Evolutionary conservation across 2,888 invertebrate species (phyloP), one percentile per base, ranked within the genome.

Genomic region (Trichacis sp.): DNA sequence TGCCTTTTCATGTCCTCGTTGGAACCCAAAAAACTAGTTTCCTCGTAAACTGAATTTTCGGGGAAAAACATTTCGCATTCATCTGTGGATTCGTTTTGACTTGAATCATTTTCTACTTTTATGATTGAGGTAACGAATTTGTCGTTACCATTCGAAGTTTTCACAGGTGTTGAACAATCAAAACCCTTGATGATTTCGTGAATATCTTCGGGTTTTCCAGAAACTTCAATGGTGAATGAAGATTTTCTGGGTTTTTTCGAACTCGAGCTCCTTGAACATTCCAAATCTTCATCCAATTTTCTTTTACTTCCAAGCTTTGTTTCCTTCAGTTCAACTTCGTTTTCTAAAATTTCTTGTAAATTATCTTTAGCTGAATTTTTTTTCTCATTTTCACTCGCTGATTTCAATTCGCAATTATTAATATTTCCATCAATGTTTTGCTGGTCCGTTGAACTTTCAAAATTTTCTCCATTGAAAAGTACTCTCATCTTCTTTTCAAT

Each of bases 121-220:
- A 80, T 73, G 0, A 79, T 53, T 9, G 79, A 78, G 1, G 78
- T 78, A 8, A 80, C 58, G 12, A 73, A 60, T 36, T 60, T 30
- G 19, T 54, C 53, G 36, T 62, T 59, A 40, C 15, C n/a, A 40
- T 38, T 42, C 52, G 8, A 64, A 57, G 18, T 29, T 14, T 67
- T 62, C n/a, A 29, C 20, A 12, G 54, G 47, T 12, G 38, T 54
- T 50, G 69, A 69, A 1, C 65, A 47, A 19, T 70, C 70, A 8
- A 82, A 67, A 54, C 77, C 77, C 56, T 77, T 64, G 11, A 79
- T 77, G 24, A 82, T 78, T 15, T 82, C 79, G 9, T 64, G 73
- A 1, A 82, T 73, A 62, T 81, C 77, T 1, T 80, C 77, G 5
- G 76, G 70, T 12, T 70, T 70, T 1, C 80, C 81, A 0, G 79